Conservation (phyloP, 2,113 vertebrate species). For the Ctenomys sociabilis region DNA sequence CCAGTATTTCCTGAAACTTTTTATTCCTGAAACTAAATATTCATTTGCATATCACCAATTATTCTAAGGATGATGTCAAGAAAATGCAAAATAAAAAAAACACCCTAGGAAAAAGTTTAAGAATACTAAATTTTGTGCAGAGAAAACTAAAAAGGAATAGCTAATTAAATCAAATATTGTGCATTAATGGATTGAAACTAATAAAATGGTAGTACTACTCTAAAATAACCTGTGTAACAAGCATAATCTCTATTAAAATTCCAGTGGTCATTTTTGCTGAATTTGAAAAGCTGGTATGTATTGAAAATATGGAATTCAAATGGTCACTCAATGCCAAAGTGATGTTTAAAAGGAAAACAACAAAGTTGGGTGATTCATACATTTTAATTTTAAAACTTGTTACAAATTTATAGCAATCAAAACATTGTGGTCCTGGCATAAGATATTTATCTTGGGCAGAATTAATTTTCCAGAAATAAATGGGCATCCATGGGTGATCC, state of each 20-base stretch:
- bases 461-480: background rate
- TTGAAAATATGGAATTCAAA: background rate
- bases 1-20: conserved; percentile 90
- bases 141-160: background rate
- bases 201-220: background rate
- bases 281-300: background rate
- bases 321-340: background rate
- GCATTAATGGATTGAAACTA: background rate
- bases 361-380: background rate
- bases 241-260: background rate
- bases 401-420: background rate
- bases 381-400: background rate
- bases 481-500: background rate
- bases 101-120: background rate
- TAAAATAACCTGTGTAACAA: background rate
- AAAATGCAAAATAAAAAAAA: background rate
- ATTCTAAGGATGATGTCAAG: background rate
- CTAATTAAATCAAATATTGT: background rate
- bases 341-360: background rate
- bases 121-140: background rate
- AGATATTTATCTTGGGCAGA: background rate
- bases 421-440: background rate
- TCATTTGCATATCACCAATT: conserved; percentile 62
- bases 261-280: background rate
- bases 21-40: conserved; percentile 84